Evolutionary conservation across 2,888 invertebrate genomes (phyloP).

Genomic region (Eutolmus rufibarbis): DNA sequence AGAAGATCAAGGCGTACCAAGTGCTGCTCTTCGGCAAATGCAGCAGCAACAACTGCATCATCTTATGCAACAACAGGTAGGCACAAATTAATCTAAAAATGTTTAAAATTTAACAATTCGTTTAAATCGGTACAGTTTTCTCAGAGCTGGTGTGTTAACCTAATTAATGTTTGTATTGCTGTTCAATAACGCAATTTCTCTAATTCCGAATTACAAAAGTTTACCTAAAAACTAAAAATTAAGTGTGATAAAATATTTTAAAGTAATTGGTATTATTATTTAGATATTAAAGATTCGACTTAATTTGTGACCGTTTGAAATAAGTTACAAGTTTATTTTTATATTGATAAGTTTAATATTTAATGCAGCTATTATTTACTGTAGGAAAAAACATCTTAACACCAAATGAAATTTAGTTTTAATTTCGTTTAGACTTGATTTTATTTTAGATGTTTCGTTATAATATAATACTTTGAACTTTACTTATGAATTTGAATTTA

Average conservation of each 20-base stretch:
- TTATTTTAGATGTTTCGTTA: no score
- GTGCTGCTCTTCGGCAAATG: slow-evolving; percentile 61
- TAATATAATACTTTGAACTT: no score
- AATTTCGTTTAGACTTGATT: no score
- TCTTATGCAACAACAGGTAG: slow-evolving; percentile 69
- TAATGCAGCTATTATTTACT: no score
- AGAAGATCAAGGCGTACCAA: slow-evolving; percentile 64
- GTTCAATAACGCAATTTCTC: background rate
- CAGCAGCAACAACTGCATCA: slow-evolving; percentile 71
- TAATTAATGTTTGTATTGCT: background rate
- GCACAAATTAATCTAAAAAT: background rate
- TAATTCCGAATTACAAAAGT: background rate
- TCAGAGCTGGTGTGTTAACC: background rate
- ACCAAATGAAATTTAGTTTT: no score
- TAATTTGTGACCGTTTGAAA: background rate
- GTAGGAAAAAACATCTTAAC: no score
- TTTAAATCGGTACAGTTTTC: background rate
- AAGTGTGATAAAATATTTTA: background rate
- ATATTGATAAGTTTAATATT: no score
- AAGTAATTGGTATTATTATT: background rate
- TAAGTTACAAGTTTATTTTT: background rate
- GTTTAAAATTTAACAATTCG: background rate
- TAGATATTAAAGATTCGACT: background rate
- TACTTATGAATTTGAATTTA: no score
- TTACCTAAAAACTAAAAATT: background rate